Evolutionary conservation across 2,797 vertebrate genomes (phyloP).

Genomic region (Xiphophorus birchmanni): DNA sequence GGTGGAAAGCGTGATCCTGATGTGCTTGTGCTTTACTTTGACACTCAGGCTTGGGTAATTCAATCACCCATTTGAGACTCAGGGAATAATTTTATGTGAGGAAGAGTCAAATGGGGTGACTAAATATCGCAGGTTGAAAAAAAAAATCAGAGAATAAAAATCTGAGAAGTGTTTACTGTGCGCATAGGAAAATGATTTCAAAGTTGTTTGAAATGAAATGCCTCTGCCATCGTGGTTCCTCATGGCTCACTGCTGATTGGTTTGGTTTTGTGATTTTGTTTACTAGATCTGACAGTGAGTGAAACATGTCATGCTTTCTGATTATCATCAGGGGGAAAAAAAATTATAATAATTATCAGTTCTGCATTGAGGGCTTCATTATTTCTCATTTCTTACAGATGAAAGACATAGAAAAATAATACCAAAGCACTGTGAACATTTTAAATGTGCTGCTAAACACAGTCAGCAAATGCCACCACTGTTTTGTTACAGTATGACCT

Average conservation of each 20-base stretch:
- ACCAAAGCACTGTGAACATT: neutral
- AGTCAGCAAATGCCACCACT: neutral
- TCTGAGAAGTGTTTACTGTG: neutral
- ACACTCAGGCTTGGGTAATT: slow-evolving; percentile 57
- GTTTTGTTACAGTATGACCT: neutral
- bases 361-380: neutral
- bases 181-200: neutral
- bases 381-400: neutral
- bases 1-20: slow-evolving; percentile 33
- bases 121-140: slow-evolving; percentile 61
- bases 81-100: slow-evolving; percentile 59
- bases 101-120: slow-evolving; percentile 68
- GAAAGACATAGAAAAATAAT: neutral
- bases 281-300: neutral
- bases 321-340: neutral
- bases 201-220: slow-evolving; percentile 3
- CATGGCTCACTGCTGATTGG: neutral
- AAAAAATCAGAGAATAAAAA: slow-evolving; percentile 23
- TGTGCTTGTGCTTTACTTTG: slow-evolving; percentile 32
- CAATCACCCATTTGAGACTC: slow-evolving; percentile 72
- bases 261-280: neutral
- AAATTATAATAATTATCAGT: neutral
- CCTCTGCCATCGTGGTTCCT: neutral
- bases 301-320: neutral
- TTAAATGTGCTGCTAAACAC: neutral